Evolutionary conservation across 2,888 invertebrate genomes (phyloP), one percentile per base, ranked within the genome.

Genomic region (Apodemia duryi): DNA sequence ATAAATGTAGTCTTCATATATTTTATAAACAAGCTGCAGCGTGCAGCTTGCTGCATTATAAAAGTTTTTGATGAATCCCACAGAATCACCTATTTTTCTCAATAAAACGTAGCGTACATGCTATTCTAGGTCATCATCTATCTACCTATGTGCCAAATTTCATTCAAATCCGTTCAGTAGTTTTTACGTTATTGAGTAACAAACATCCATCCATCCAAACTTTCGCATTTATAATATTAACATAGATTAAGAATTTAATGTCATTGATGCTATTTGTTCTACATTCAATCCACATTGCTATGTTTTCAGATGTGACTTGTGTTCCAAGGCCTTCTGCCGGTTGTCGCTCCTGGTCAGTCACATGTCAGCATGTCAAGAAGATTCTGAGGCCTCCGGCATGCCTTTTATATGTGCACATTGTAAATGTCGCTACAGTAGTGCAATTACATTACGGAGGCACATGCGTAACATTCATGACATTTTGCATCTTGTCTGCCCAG

Each of bases 261-360:
- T 49, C 13, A 49, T 49, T n/a, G n/a, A 13, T 49, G 1, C 13
- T 49, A 49, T 6, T 6, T n/a, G n/a, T n/a, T n/a, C n/a, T 6
- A 13, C 13, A n/a, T n/a, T 49, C 6, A 6, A 6, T 49, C 2
- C 49, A n/a, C 49, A 49, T n/a, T 49, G n/a, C 11, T 51, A 35
- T 29, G 29, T 52, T 70, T 67, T 10, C 73, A 93, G 94, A 74
- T 94, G 94, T 75, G 87, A 91, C 57, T 83, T 88, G 61, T 94
- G 94, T 77, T 79, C 81, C 35, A 92, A 92, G 73, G 80, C 88
- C 2, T 94, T 93, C 75, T 84, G 90, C 54, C 87, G 93, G 0
- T 88, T 93, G 64, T 92, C 93, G 2, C 81, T 92, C 71, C 82
- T 94, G 43, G 92, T 93, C 69, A 83, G 88, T 1, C 94, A 94